Base-by-base conservation (phyloP, 2,113 vertebrate species). In the Oncorhynchus clarkii region DNA sequence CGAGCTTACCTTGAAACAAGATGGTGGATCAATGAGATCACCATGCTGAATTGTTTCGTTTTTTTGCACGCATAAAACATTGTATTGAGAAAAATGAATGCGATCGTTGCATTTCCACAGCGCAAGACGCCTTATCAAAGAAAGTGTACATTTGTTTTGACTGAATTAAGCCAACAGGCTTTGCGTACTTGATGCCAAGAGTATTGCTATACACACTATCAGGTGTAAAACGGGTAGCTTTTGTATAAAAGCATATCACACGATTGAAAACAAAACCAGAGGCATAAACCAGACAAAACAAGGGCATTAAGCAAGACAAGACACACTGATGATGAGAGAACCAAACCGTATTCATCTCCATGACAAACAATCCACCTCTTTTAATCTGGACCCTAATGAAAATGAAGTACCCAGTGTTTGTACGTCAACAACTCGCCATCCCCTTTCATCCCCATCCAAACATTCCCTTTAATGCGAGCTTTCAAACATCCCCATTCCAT, bases 311-410 rank as follows among this genome's bases (percentile, higher is more conserved):
- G 57, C 3, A 16, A 78, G 59, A 62, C 7, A 70, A 3, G 45
- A 76, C 26, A 68, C 20, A 18, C 18, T 66, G 49, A 73, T 66
- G 49, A 73, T 26, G 29, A 70, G 59, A 34, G 62, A 24, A 13
- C 7, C 45, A 54, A 54, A 54, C 13, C 51, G 4, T 14, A 27
- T 74, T 68, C 6, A 49, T 68, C 27, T 68, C 4, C 31, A 26
- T 20, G 12, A 76, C n/a, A 62, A 78, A 67, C 62, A 74, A 48
- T 26, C 49, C 7, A 70, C 11, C 29, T 73, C 31, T 73, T 72
- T 60, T 45, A 64, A 6, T n/a, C 16, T 49, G 31, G 31, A n/a
- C 59, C 5, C n/a, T 5, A 20, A 8, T 60, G 8, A 74, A 4
- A 14, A 73, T 69, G 24, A 26, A 67, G 20, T 8, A 4, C 20